A percentile compares a stretch with the other conserved stretches of the same genome.
Evolutionary conservation across 2,888 invertebrate genomes (phyloP).

Genomic region (Busseola fusca): DNA sequence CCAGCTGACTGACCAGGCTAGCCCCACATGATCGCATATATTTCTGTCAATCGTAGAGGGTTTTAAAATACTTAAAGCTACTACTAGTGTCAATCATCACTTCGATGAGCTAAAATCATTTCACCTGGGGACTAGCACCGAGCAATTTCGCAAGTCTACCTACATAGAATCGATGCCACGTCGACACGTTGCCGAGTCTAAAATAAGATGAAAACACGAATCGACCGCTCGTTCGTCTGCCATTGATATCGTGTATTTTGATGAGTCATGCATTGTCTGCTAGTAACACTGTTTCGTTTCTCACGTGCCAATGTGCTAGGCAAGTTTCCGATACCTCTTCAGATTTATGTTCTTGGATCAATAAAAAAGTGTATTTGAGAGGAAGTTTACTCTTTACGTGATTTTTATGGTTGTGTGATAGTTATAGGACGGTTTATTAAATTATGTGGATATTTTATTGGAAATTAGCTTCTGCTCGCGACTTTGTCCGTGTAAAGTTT

Average conservation of each 20-base stretch:
- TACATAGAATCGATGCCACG: constrained; percentile 60
- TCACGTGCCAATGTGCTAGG: constrained; percentile 32
- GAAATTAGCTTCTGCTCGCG: neutral
- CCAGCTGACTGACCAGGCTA: neutral
- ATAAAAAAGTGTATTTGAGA: constrained; percentile 26
- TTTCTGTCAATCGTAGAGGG: neutral
- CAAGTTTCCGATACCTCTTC: constrained; percentile 21
- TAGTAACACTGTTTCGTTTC: constrained; percentile 52
- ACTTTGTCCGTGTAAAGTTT: neutral
- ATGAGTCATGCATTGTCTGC: constrained; percentile 73
- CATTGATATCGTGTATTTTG: constrained; percentile 70
- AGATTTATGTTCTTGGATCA: constrained; percentile 41
- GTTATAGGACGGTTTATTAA: neutral
- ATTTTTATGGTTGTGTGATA: constrained; percentile 25
- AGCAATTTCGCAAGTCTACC: constrained; percentile 37
- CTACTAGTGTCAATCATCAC: neutral
- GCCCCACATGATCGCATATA: neutral
- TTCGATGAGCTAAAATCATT: constrained; percentile 14
- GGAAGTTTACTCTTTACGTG: constrained; percentile 14
- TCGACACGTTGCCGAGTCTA: constrained; percentile 65
- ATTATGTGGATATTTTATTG: constrained; percentile 10
- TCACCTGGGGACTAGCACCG: constrained; percentile 28
- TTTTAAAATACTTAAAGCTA: neutral
- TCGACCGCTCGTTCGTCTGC: constrained; percentile 64
- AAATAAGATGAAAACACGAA: constrained; percentile 71